These are phyloP conservation scores for Bos indicus DNA, from an alignment of 2,113 vertebrate genomes.

Conservation along the genomic window DNA sequence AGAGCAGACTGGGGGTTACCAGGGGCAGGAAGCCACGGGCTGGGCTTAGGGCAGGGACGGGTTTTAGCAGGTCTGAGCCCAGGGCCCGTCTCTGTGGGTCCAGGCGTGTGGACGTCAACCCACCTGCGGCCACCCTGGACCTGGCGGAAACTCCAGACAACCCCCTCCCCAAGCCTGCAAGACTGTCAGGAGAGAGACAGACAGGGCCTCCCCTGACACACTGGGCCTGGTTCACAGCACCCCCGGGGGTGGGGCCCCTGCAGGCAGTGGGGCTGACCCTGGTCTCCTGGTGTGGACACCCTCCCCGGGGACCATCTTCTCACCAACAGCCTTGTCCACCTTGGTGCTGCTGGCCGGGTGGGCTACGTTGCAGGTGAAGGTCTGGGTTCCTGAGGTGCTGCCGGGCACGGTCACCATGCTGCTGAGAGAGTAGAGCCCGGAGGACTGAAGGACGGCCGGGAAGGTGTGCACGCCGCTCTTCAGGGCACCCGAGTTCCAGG, in stretches of 20 bases:
- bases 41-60: neutral
- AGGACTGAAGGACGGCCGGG: neutral
- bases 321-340: neutral
- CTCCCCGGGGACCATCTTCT: neutral
- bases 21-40: fast-evolving
- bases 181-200: too few relatives aligned
- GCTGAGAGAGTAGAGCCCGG: conserved; percentile 20
- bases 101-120: fast-evolving
- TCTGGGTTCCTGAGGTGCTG: neutral
- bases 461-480: neutral
- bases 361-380: conserved; percentile 26
- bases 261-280: neutral
- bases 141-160: fast-evolving
- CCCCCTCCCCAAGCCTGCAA: fast-evolving
- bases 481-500: conserved; percentile 49
- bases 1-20: neutral
- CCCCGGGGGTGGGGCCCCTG: neutral
- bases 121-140: fast-evolving
- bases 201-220: fast-evolving
- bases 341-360: conserved; percentile 13
- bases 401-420: conserved; percentile 42
- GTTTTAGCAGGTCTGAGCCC: neutral
- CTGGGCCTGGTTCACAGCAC: fast-evolving
- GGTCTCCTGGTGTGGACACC: neutral
- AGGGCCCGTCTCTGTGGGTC: fast-evolving